Base-by-base conservation (phyloP, 1,140 invertebrate genomes). In the Ips nitidus region DNA sequence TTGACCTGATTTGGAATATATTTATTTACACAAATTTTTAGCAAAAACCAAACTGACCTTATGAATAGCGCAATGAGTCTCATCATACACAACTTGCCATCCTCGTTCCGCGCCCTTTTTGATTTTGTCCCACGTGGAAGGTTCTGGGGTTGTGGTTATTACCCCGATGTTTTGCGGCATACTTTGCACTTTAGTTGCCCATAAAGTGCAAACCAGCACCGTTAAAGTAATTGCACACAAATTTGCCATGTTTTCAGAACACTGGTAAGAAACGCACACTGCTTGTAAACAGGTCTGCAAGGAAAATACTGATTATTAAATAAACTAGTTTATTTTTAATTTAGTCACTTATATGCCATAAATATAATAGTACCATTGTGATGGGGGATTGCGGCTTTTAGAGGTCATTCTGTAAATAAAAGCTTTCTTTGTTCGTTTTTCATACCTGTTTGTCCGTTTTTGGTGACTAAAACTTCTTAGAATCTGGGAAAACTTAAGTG, bases 31-130 rank as follows among this genome's bases (percentile, higher is more conserved):
- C 22, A 22, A 22, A 22, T 22, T 22, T 22, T 22, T 22, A 22
- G 22, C 22, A 22, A 22, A 22, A 22, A 42, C 4, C 41, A 39
- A 67, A 56, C 8, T 63, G 40, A 70, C 68, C 61, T 70, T 70
- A 41, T 70, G 68, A 50, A 64, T 50, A 40, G 39, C 68, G 52
- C 68, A 70, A 52, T 70, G 68, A 64, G 22, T 58, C 52, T 70
- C 68, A 42, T 70, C 68, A n/a, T 64, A 64, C 8, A 57, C 53
- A 5, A 64, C 68, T 4, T 64, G 41, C 22, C 40, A 70, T 36
- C 68, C 59, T 36, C 64, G 53, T 58, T 63, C 60, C 2, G 58
- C 68, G 3, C 68, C 68, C 8, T 63, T 45, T 45, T 70, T 70
- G 38, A 70, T 64, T 57, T 63, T 70, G 41, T 64, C 60, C 68